Evolutionary conservation across 2,797 vertebrate species (phyloP).

Genomic region (Mycteria americana): DNA sequence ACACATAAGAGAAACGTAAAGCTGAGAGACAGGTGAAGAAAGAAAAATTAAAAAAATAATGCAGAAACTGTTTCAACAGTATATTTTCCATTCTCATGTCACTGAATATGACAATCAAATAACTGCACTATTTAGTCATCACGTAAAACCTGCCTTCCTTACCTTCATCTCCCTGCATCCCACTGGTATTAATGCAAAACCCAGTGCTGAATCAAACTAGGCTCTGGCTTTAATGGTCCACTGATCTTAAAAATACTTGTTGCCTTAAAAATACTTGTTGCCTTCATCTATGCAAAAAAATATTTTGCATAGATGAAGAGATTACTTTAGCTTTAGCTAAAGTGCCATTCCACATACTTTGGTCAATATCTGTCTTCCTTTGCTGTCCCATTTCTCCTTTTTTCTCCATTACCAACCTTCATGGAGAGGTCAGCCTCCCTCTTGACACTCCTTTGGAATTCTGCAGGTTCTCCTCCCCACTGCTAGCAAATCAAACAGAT

Average conservation of each 20-base stretch:
- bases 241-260: not conserved
- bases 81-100: not conserved
- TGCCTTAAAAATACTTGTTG: not conserved
- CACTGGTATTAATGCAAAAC: not conserved
- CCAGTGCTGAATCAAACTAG: not conserved
- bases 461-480: not conserved
- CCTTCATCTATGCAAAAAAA: too few species aligned
- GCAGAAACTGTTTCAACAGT: not conserved
- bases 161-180: not conserved
- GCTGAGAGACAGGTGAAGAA: not conserved
- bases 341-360: not conserved
- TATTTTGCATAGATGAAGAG: not conserved
- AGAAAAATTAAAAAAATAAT: not conserved
- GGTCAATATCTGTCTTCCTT: not conserved
- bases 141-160: not conserved
- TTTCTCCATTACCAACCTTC: not conserved
- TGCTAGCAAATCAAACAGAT: not conserved
- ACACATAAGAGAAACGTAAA: not conserved
- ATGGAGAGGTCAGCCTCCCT: not conserved
- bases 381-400: not conserved
- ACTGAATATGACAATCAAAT: not conserved
- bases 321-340: not conserved
- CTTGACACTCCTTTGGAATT: not conserved
- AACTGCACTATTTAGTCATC: not conserved
- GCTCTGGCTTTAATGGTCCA: not conserved